These are phyloP conservation scores for Zele albiditarsus DNA, from an alignment of 2,888 invertebrate species.

Conservation along the genomic window DNA sequence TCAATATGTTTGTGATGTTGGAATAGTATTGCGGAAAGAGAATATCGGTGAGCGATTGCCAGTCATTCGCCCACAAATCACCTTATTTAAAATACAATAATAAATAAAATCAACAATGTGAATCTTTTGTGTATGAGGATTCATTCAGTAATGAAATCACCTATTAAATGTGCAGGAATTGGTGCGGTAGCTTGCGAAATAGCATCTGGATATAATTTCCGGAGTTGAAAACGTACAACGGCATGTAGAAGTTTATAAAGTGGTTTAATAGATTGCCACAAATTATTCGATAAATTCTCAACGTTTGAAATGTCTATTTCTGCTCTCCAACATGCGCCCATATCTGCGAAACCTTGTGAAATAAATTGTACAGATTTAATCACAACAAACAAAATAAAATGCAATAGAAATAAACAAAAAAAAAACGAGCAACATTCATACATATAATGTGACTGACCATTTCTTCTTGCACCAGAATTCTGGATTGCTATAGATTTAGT, in stretches of 20 bases:
- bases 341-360: slow-evolving; percentile 77
- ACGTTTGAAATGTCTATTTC: slow-evolving; percentile 79
- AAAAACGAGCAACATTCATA: not conserved
- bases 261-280: slow-evolving; percentile 77
- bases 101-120: no score
- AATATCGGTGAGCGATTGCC: slow-evolving; percentile 77
- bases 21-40: slow-evolving; percentile 74
- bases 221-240: slow-evolving; percentile 79
- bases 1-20: slow-evolving; percentile 75
- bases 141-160: slow-evolving; percentile 68
- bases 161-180: slow-evolving; percentile 82
- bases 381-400: slow-evolving; percentile 17
- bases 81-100: slow-evolving; percentile 69
- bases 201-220: slow-evolving; percentile 74
- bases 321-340: slow-evolving; percentile 79
- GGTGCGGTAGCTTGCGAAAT: slow-evolving; percentile 74
- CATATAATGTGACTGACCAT: slow-evolving; percentile 74
- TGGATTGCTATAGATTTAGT: slow-evolving; percentile 75
- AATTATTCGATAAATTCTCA: slow-evolving; percentile 73
- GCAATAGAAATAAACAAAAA: slow-evolving; percentile 33
- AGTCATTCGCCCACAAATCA: slow-evolving; percentile 83
- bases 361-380: not conserved
- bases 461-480: slow-evolving; percentile 78
- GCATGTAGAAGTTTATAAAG: slow-evolving; percentile 83
- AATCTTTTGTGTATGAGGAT: no score